These are phyloP conservation scores for Drosophila repleta DNA, from an alignment of 1,140 invertebrate genomes.

Conservation along the genomic window DNA sequence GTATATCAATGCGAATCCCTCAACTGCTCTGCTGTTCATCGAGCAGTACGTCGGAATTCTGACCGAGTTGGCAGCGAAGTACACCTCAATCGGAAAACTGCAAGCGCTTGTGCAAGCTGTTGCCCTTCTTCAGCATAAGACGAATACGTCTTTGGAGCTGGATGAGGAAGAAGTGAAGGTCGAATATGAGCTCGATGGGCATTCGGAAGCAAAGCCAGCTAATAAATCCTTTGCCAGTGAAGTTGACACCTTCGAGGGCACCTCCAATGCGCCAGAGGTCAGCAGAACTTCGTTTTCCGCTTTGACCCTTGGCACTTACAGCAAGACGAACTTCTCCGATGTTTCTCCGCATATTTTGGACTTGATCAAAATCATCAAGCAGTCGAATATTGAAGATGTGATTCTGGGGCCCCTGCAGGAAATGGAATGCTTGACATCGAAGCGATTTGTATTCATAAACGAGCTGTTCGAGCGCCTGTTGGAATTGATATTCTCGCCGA, in stretches of 20 bases:
- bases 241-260: conserved; percentile 37
- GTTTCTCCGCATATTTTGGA: conserved; percentile 83
- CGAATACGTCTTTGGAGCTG: conserved; percentile 50
- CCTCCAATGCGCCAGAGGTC: conserved; percentile 36
- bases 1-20: conserved; percentile 84
- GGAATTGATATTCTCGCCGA: conserved; percentile 86
- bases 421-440: conserved; percentile 88
- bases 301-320: conserved; percentile 54
- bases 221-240: conserved; percentile 44
- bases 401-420: conserved; percentile 88
- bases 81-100: conserved; percentile 64
- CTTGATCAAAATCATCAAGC: conserved; percentile 75
- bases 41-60: conserved; percentile 79
- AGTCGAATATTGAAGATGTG: conserved; percentile 84
- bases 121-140: conserved; percentile 74
- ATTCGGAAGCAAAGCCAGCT: conserved; percentile 34
- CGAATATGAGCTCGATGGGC: conserved; percentile 80
- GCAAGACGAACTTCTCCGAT: conserved; percentile 57
- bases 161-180: conserved; percentile 75
- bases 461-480: conserved; percentile 87
- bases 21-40: conserved; percentile 70
- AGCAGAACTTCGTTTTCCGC: conserved; percentile 52
- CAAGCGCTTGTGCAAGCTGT: conserved; percentile 78
- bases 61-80: conserved; percentile 68
- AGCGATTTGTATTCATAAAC: conserved; percentile 88